Percentiles rank a stretch among this genome's conserved stretches.
Evolutionary conservation across 2,113 vertebrate species (phyloP).

Genomic region (Castor canadensis): DNA sequence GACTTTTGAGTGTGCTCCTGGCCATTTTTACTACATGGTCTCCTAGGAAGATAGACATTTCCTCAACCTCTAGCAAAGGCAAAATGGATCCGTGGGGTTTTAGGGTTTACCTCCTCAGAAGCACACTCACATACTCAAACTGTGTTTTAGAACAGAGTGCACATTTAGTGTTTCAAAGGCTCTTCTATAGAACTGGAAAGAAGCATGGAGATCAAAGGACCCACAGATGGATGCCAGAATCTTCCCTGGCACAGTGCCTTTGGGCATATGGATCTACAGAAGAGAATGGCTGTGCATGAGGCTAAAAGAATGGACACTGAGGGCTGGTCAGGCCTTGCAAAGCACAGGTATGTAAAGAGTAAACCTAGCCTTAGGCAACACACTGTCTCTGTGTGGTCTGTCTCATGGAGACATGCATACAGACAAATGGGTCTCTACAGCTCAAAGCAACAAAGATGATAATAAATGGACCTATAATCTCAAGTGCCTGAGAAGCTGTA

Average conservation of each 20-base stretch:
- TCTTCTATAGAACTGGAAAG: background rate
- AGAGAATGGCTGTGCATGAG: background rate
- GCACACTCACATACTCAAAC: background rate
- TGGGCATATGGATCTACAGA: background rate
- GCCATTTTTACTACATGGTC: background rate
- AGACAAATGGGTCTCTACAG: background rate
- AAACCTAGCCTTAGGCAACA: background rate
- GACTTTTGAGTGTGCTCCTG: background rate
- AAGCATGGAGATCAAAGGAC: background rate
- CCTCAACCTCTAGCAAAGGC: background rate
- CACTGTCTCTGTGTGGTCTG: background rate
- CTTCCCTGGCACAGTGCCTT: rapidly evolving
- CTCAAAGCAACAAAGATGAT: background rate
- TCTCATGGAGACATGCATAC: background rate
- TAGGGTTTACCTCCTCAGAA: background rate
- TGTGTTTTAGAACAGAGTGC: background rate
- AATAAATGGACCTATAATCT: background rate
- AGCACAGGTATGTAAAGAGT: background rate
- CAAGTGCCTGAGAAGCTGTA: background rate
- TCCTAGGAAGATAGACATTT: background rate
- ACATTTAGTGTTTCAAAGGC: background rate
- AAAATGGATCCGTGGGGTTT: background rate
- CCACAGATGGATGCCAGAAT: background rate
- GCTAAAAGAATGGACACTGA: background rate
- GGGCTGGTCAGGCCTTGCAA: background rate